Conservation (phyloP, 2,888 invertebrate species). For the Eulithis prunata region DNA sequence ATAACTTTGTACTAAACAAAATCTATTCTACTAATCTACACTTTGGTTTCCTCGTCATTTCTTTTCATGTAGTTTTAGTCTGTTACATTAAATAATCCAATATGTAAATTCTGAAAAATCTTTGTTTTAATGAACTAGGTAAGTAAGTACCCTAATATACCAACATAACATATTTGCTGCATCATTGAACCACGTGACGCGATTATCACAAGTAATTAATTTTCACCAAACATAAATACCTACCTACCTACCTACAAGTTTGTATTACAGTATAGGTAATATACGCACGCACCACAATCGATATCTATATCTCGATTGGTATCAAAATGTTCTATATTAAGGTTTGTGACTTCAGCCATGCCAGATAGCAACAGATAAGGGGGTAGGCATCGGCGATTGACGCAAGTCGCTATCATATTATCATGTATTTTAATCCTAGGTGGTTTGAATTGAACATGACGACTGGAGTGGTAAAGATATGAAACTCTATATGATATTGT, state of each 20-base stretch:
- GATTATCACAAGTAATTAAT: neutral
- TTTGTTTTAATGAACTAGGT: no score
- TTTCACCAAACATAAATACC: neutral
- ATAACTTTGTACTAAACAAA: no score
- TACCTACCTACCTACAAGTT: neutral
- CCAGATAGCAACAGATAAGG: constrained; percentile 32
- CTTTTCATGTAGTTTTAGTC: no score
- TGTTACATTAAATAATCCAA: no score
- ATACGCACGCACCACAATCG: constrained; percentile 1
- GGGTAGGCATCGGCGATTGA: constrained; percentile 35
- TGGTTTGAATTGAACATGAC: constrained; percentile 24
- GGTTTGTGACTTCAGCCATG: constrained; percentile 41
- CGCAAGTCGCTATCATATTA: constrained; percentile 45
- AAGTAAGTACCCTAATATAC: neutral
- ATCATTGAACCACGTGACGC: constrained; percentile 12
- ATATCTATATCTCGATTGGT: constrained; percentile 17
- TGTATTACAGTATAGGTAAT: neutral
- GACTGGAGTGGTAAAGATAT: constrained; percentile 12
- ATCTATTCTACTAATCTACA: no score
- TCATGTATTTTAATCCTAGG: constrained; percentile 30
- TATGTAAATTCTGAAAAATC: no score
- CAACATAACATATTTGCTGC: neutral
- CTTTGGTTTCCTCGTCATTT: no score
- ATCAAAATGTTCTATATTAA: constrained; percentile 41
- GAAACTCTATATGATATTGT: neutral